phyloP scores from a whole-genome alignment of 2,888 invertebrate species.

The Acleris laterana region DNA sequence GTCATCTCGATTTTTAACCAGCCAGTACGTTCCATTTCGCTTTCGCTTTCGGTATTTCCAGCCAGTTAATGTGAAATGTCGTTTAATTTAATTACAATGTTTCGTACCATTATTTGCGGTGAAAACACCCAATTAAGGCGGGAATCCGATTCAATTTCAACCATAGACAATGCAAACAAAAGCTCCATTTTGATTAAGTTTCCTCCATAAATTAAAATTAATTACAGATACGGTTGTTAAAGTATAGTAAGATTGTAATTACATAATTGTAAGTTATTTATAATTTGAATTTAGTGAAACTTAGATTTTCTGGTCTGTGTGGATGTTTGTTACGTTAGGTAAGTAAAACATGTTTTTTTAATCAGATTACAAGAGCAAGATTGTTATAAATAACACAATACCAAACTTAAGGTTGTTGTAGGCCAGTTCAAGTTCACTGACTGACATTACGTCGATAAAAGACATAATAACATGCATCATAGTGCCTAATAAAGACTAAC shows the following conservation, averaged over 20 bases:
- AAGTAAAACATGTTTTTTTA: too few species aligned
- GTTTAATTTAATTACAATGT: conserved; percentile 21
- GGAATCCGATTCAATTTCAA: conserved; percentile 10
- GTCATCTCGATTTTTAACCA: conserved; percentile 7
- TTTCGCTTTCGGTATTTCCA: conserved; percentile 20
- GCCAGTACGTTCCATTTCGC: background rate
- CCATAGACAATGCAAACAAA: conserved; percentile 19
- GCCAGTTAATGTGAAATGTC: conserved; percentile 19
- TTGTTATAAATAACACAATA: too few species aligned
- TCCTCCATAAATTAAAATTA: conserved; percentile 12
- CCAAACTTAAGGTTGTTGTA: background rate
- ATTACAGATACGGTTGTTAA: conserved; percentile 6
- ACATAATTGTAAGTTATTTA: background rate
- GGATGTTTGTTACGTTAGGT: too few species aligned
- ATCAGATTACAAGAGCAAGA: too few species aligned
- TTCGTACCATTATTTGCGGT: conserved; percentile 1
- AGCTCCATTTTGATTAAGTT: conserved; percentile 4
- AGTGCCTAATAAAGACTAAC: conserved; percentile 28
- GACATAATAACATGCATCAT: conserved; percentile 21
- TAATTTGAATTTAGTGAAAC: background rate
- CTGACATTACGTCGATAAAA: conserved; percentile 18
- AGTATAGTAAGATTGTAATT: background rate
- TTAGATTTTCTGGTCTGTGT: too few species aligned
- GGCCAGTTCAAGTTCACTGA: conserved; percentile 29
- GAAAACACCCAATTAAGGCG: conserved; percentile 19